Percentiles rank a stretch among this genome's conserved stretches.
Evolutionary conservation across 2,888 invertebrate genomes (phyloP).

Genomic region (Melinaea marsaeus): DNA sequence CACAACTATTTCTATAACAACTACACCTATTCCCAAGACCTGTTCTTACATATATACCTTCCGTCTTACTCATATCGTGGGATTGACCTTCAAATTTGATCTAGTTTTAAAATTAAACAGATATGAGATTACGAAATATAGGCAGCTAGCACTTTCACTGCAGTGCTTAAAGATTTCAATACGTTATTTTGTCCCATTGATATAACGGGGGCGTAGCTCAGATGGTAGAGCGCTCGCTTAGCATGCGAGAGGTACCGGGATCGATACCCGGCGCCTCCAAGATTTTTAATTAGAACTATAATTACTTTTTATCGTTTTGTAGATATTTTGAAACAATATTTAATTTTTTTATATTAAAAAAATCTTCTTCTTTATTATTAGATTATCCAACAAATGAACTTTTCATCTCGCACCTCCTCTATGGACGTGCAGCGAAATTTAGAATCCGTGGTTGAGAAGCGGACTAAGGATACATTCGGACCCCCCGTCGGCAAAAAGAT

Average conservation of each 20-base stretch:
- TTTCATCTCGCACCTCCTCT: constrained; percentile 93
- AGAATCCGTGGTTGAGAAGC: constrained; percentile 92
- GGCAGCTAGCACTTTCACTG: constrained; percentile 10
- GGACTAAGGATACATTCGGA: constrained; percentile 93
- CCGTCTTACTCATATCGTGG: neutral
- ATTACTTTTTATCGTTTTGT: too few relatives aligned
- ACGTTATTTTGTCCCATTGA: neutral
- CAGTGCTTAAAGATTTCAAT: neutral
- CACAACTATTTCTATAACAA: too few relatives aligned
- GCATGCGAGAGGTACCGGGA: constrained; percentile 79
- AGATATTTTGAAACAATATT: neutral
- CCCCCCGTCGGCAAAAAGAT: constrained; percentile 94
- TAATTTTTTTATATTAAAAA: neutral
- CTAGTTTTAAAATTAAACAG: neutral
- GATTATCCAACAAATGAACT: constrained; percentile 90
- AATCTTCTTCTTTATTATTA: constrained; percentile 45
- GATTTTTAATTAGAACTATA: neutral
- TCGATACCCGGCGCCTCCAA: constrained; percentile 78
- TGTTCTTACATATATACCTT: too few relatives aligned
- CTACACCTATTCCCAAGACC: too few relatives aligned
- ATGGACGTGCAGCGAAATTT: constrained; percentile 92
- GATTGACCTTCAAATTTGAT: neutral
- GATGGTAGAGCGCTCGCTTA: constrained; percentile 79
- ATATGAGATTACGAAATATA: neutral
- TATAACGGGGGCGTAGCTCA: constrained; percentile 71